Evolutionary conservation across 1,140 invertebrate genomes (phyloP).

Genomic region (Centruroides sculpturatus): DNA sequence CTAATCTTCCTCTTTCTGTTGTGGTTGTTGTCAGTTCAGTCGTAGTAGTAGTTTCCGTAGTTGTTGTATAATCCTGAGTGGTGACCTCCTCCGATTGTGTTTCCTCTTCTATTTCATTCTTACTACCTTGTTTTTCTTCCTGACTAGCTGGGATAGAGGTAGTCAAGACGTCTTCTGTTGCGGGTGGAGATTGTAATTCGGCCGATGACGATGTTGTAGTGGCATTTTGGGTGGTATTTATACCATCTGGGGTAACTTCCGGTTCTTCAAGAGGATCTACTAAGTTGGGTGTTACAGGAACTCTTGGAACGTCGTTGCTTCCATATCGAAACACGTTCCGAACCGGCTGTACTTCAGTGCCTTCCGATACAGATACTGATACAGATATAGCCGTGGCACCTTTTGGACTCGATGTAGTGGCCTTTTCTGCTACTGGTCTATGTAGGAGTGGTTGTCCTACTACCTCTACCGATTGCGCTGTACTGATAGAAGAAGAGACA

Average conservation of each 20-base stretch:
- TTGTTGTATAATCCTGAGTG: not conserved
- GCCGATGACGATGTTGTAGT: not conserved
- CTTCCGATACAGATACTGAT: not conserved
- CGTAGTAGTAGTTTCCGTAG: not conserved
- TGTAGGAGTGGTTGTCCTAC: too few relatives aligned
- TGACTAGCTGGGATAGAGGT: not conserved
- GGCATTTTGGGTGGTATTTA: not conserved
- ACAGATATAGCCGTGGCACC: not conserved
- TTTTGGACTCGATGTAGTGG: too few relatives aligned
- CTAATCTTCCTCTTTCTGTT: not conserved
- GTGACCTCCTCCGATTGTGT: not conserved
- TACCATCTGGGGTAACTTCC: not conserved
- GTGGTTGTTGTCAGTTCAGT: not conserved
- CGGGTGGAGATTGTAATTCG: not conserved
- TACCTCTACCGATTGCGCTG: too few relatives aligned
- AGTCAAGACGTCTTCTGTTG: not conserved
- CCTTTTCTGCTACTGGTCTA: too few relatives aligned
- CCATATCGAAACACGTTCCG: slow-evolving; percentile 11
- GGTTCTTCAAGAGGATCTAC: not conserved
- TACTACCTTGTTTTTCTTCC: too few relatives aligned
- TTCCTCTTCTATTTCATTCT: too few relatives aligned
- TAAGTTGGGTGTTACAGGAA: slow-evolving; percentile 7
- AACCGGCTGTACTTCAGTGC: not conserved
- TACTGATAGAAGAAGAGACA: not conserved
- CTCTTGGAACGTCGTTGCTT: slow-evolving; percentile 9